Conservation (phyloP, 2,797 vertebrate genomes). For the Pipistrellus pipistrellus region DNA sequence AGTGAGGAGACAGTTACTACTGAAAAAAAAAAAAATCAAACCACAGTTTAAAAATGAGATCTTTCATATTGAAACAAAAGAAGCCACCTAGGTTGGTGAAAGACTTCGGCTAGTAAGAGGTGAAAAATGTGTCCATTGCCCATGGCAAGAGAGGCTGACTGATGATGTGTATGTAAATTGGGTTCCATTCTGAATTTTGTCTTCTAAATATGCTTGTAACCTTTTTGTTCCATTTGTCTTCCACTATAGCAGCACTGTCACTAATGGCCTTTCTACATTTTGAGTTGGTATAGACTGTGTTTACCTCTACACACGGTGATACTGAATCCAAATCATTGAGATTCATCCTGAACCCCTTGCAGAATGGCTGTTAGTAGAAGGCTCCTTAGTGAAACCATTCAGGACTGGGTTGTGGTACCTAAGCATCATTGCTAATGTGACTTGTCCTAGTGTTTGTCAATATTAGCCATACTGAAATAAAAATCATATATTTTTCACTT, state of each 20-base stretch:
- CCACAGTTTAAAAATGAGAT: neutral
- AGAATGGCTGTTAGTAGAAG: neutral
- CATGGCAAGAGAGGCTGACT: slow-evolving; percentile 21
- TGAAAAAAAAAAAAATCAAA: neutral
- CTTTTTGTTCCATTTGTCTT: slow-evolving; percentile 76
- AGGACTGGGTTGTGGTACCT: neutral
- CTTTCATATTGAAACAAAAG: slow-evolving; percentile 9
- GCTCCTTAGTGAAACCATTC: neutral
- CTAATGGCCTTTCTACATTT: slow-evolving; percentile 75
- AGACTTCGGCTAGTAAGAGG: neutral
- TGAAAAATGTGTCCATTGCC: neutral
- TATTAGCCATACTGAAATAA: neutral
- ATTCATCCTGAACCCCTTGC: neutral
- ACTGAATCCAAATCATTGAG: neutral
- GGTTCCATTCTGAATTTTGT: slow-evolving; percentile 75
- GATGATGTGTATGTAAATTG: slow-evolving; percentile 54
- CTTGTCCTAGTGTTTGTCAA: neutral
- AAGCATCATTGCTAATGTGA: neutral
- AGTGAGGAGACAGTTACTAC: neutral
- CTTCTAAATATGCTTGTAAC: slow-evolving; percentile 74
- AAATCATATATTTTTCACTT: neutral
- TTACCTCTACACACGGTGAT: neutral
- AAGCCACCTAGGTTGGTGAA: slow-evolving; percentile 73
- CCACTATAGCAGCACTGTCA: slow-evolving; percentile 56
- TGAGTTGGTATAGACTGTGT: neutral